Evolutionary conservation across 2,113 vertebrate species (phyloP), one percentile per base, ranked within the genome.

Genomic region (Chaetodon trifascialis): DNA sequence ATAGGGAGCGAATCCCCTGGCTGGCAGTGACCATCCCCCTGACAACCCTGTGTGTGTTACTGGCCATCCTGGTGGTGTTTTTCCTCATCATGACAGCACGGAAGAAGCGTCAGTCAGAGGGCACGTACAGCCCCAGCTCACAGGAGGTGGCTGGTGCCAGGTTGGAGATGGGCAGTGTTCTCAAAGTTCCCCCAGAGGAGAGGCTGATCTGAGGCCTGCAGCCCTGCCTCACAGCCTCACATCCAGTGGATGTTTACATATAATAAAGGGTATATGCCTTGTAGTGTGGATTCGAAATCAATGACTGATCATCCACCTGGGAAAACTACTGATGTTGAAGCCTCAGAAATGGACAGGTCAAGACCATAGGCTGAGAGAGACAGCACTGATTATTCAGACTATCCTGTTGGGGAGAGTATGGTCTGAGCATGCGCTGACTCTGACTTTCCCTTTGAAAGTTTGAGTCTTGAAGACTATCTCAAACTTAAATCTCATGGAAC

Each of bases 121-220:
- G 98, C 80, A 99, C 97, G 51, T 99, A 99, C 94, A 99, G 97
- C 79, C 98, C 98, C 4, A 99, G 98, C 90, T 96, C 96, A 70
- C 98, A 99, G 94, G 98, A 99, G 72, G 97, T 99, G 81, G 98
- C 97, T 0, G 98, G 98, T 42, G 98, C 98, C 21, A 94, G 98
- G 58, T 74, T 99, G 86, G 98, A 99, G 94, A 99, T 99, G 98
- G 98, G 98, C 95, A 99, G 96, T 40, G 97, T 99, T 30, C 96
- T 99, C 59, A 99, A 99, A 92, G 97, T 99, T 88, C 98, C 98
- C 0, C 98, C 98, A 0, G 98, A 99, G 58, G 98, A 99, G 94
- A 96, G 98, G 83, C 88, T 98, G 55, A 98, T 98, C 88, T 97
- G 83, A 95, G 72, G 14, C 25, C 49, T 30, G 30, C 42, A 51